A percentile compares a stretch with the other conserved stretches of the same genome.
phyloP scores from a whole-genome alignment of 2,797 vertebrate species.

The Oceanodroma leucorhoa region DNA sequence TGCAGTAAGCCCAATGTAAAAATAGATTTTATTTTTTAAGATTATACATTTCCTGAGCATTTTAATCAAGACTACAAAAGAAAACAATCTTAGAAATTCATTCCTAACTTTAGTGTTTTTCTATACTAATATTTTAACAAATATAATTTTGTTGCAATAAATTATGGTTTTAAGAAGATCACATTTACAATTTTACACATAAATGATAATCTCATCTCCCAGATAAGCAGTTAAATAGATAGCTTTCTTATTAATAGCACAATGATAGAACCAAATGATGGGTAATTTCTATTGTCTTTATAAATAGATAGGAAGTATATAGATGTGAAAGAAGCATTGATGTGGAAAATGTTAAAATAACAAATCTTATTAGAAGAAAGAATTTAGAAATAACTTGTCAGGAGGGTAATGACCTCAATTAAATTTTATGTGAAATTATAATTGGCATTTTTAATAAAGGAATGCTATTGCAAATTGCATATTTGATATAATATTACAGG shows the following conservation, averaged over 20 bases:
- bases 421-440: constrained; percentile 78
- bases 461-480: constrained; percentile 67
- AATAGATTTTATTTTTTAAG: not conserved
- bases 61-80: not conserved
- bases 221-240: constrained; percentile 45
- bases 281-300: constrained; percentile 65
- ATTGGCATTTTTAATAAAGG: constrained; percentile 78
- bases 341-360: constrained; percentile 73
- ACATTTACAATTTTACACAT: not conserved
- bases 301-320: constrained; percentile 63
- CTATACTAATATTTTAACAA: not conserved
- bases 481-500: constrained; percentile 69
- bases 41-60: not conserved
- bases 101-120: not conserved
- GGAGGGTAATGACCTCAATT: constrained; percentile 78
- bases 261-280: constrained; percentile 41
- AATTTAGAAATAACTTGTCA: constrained; percentile 74
- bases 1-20: not conserved
- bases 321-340: constrained; percentile 62
- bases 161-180: not conserved
- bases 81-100: not conserved
- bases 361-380: constrained; percentile 68
- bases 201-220: not conserved
- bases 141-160: not conserved
- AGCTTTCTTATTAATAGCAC: constrained; percentile 53